phyloP scores from a whole-genome alignment of 2,888 invertebrate species.

The Acrobeloides nanus region DNA sequence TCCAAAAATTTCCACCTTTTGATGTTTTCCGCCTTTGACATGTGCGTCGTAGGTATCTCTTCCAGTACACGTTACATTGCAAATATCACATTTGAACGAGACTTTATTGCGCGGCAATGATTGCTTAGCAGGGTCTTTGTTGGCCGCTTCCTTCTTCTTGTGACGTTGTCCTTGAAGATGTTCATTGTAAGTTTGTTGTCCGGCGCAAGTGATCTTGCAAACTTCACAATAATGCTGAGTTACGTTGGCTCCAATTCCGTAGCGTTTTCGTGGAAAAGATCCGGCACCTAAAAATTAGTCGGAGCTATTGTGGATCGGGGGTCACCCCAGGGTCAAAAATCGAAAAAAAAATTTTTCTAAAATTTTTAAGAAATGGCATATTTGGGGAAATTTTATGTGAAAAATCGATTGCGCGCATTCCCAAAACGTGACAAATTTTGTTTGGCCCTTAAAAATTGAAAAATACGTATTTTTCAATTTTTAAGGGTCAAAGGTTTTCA shows the following conservation, averaged over 20 bases:
- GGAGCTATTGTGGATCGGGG: too few relatives aligned
- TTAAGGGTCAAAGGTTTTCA: too few relatives aligned
- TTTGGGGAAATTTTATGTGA: too few relatives aligned
- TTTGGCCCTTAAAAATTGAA: too few relatives aligned
- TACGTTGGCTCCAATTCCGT: too few relatives aligned
- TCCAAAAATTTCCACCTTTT: slow-evolving; percentile 66
- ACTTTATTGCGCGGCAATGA: slow-evolving; percentile 57
- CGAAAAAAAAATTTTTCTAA: too few relatives aligned
- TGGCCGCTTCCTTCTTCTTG: slow-evolving; percentile 83
- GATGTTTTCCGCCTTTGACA: slow-evolving; percentile 93
- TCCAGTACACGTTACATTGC: slow-evolving; percentile 96
- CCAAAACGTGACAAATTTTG: too few relatives aligned
- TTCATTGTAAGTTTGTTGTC: slow-evolving; percentile 73
- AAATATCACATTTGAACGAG: slow-evolving; percentile 85
- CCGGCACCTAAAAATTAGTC: too few relatives aligned
- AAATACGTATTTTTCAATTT: too few relatives aligned
- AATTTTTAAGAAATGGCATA: too few relatives aligned
- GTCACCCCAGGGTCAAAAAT: too few relatives aligned
- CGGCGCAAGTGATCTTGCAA: slow-evolving; percentile 65
- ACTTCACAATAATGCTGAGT: slow-evolving; percentile 76
- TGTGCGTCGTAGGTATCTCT: slow-evolving; percentile 90
- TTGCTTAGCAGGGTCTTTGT: slow-evolving; percentile 13
- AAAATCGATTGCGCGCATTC: slow-evolving; percentile 3
- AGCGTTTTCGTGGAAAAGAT: slow-evolving; percentile 2
- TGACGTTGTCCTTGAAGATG: slow-evolving; percentile 97